phyloP scores from a whole-genome alignment of 1,140 invertebrate genomes.

The Subanguina moxae region DNA sequence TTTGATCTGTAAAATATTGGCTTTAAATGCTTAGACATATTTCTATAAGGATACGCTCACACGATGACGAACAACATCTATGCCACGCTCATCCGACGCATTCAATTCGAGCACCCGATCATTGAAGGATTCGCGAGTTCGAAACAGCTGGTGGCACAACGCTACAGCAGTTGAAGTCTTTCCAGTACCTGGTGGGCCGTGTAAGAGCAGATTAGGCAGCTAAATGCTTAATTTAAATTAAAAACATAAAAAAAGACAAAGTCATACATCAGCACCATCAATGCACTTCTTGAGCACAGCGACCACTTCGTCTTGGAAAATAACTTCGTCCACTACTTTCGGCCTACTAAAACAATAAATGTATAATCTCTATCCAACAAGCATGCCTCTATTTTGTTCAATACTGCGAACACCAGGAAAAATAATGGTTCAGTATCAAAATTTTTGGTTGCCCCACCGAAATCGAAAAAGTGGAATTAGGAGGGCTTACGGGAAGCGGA shows the following conservation, averaged over 20 bases:
- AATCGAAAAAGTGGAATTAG: no score
- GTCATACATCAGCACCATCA: conserved; percentile 64
- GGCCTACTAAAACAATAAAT: conserved; percentile 71
- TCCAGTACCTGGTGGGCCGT: conserved; percentile 97
- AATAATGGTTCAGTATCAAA: no score
- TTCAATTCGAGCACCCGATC: conserved; percentile 84
- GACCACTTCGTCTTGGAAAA: conserved; percentile 91
- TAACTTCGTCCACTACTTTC: conserved; percentile 86
- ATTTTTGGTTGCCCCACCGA: no score
- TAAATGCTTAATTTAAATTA: conserved; percentile 62
- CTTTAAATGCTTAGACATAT: no score
- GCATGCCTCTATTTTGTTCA: no score
- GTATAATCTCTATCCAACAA: conserved; percentile 2
- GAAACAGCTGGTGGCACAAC: conserved; percentile 85
- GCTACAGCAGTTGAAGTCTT: conserved; percentile 98
- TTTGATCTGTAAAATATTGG: conserved; percentile 50
- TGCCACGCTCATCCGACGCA: conserved; percentile 97
- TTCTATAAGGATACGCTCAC: conserved; percentile 70
- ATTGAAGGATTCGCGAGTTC: conserved; percentile 59
- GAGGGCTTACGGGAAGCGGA: no score
- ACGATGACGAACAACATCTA: conserved; percentile 92
- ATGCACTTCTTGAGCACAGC: conserved; percentile 78
- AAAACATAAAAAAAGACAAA: background rate
- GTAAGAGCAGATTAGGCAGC: conserved; percentile 91
- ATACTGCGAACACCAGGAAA: no score